Evolutionary conservation across 2,113 vertebrate species (phyloP).

Genomic region (Lepisosteus oculatus): DNA sequence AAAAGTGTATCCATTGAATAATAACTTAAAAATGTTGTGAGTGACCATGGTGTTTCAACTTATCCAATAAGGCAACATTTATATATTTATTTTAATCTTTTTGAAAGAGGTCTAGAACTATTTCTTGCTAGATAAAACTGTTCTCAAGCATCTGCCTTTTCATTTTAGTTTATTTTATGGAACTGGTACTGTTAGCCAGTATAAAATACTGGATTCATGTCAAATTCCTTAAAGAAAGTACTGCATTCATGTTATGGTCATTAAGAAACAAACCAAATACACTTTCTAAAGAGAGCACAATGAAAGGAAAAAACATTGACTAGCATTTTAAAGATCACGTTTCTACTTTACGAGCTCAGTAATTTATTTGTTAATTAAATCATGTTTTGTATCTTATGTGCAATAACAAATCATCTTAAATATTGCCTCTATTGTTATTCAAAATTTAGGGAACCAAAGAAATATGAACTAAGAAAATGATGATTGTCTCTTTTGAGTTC

Average conservation of each 20-base stretch:
- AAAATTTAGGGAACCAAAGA: too few relatives aligned
- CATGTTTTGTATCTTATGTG: too few relatives aligned
- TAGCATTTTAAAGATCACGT: too few relatives aligned
- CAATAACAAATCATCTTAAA: too few relatives aligned
- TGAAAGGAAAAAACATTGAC: too few relatives aligned
- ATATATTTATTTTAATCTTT: constrained; percentile 61
- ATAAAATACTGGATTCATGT: background rate
- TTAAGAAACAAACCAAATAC: background rate
- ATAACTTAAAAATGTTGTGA: constrained; percentile 7
- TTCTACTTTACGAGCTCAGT: too few relatives aligned
- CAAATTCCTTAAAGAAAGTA: background rate
- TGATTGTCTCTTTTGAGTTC: too few relatives aligned
- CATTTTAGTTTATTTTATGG: background rate
- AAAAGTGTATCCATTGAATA: constrained; percentile 19
- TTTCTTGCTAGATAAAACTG: constrained; percentile 19
- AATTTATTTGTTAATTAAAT: too few relatives aligned
- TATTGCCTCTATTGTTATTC: too few relatives aligned
- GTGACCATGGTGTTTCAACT: constrained; percentile 6
- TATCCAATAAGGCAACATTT: constrained; percentile 38
- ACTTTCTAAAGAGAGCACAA: background rate
- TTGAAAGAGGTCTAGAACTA: constrained; percentile 15
- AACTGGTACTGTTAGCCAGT: background rate
- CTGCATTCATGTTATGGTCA: background rate
- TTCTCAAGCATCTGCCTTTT: constrained; percentile 15
- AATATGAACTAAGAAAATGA: too few relatives aligned